Base-by-base conservation (phyloP, 2,888 invertebrate genomes). In the Dichetophora obliterata region DNA sequence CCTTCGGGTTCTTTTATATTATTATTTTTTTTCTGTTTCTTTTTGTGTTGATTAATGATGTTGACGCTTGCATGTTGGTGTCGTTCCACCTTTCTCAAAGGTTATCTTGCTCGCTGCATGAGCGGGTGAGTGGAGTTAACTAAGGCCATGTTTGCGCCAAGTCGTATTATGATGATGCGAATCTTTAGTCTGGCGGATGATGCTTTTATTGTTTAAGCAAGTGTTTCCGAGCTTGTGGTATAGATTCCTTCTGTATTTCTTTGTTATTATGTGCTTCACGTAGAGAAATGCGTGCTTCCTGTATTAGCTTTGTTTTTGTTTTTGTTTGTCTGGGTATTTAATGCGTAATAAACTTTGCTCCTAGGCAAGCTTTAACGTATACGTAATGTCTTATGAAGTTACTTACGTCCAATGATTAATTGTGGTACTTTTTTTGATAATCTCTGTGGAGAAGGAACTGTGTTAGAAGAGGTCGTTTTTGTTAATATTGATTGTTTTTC, bases 261-360 rank as follows among this genome's bases (percentile, higher is more conserved):
- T 63, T 31, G n/a, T 63, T 63, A 63, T 63, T 63, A 63, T 63
- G 63, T 63, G 63, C 27, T 63, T 27, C 63, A 63, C 63, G 63
- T 63, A 63, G 63, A 63, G 31, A 31, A 63, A 63, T 63, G 63
- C 31, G 27, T 54, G 19, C 54, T 54, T 54, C 54, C 54, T 54
- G 22, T 54, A 2, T n/a, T 19, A n/a, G n/a, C 54, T 22, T 52
- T 19, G 1, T 54, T 19, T 54, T 22, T 54, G 8, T 22, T 54
- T 54, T 54, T 22, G 14, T 14, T 27, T 22, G 19, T 54, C 54
- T 22, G 24, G 27, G 24, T 22, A 22, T 27, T 59, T 59, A 22
- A 59, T 59, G 57, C 57, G 22, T 27, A 59, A 59, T 59, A 59
- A 59, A 59, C 57, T 24, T n/a, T 59, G 57, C 57, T 59, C 24